phyloP scores from a whole-genome alignment of 2,888 invertebrate species.

The Acleris laterana region DNA sequence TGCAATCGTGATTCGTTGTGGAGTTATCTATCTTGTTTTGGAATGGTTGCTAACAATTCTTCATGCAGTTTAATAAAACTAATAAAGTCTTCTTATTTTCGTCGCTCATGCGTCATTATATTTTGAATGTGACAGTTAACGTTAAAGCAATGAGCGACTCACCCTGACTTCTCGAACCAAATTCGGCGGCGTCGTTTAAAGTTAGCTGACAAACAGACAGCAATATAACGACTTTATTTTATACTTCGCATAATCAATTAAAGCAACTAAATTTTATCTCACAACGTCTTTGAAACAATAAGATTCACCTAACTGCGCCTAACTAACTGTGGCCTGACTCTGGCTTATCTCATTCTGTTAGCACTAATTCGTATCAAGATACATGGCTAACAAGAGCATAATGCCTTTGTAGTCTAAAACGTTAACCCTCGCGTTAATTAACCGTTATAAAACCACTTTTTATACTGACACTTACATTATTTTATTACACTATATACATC shows the following conservation, averaged over 20 bases:
- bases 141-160: too few species aligned
- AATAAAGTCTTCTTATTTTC: too few species aligned
- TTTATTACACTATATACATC: background rate
- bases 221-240: too few species aligned
- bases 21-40: slow-evolving; percentile 11
- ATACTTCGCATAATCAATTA: background rate
- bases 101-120: too few species aligned
- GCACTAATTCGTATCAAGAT: slow-evolving; percentile 1
- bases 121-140: too few species aligned
- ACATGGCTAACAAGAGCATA: slow-evolving; percentile 10
- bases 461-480: background rate
- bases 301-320: background rate
- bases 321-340: background rate
- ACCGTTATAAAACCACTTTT: slow-evolving; percentile 9
- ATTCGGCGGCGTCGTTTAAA: too few species aligned
- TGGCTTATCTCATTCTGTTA: background rate
- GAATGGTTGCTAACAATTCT: background rate
- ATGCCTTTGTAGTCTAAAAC: slow-evolving; percentile 17
- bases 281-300: background rate
- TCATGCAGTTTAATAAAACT: slow-evolving; percentile 1
- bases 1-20: slow-evolving; percentile 25
- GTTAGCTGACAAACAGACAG: too few species aligned
- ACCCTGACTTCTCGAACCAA: too few species aligned
- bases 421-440: slow-evolving; percentile 24
- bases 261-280: background rate